Base-by-base conservation (phyloP, 2,797 vertebrate species). In the Urophycis tenuis region DNA sequence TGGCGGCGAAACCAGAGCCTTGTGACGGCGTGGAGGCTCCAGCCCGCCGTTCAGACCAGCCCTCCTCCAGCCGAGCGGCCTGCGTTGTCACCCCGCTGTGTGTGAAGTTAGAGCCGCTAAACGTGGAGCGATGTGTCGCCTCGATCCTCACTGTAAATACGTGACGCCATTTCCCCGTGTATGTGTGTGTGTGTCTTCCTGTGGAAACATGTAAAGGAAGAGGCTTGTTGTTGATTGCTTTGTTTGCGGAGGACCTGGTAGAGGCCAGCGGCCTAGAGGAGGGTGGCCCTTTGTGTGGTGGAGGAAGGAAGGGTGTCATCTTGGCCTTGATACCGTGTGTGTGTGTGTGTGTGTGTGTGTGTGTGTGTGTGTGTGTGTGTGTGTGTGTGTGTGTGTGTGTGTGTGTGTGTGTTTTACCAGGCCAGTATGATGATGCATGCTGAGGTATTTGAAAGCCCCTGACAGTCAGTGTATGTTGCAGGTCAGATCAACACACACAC, bases 231-330 rank as follows among this genome's bases (percentile, higher is more conserved):
- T 60, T n/a, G 22, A 25, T 60, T 6, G 25, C 53, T 60, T 60
- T 60, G 53, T 60, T 60, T n/a, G n/a, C n/a, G 53, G 41, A 45
- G 41, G 53, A 60, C 53, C n/a, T n/a, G n/a, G n/a, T 60, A n/a
- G 22, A 60, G 53, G 53, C 53, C 53, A 60, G 53, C 7, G 53
- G 45, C 39, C 12, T 41, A 17, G 41, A 45, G 15, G 41, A 45
- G 41, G 36, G 11, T n/a, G n/a, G n/a, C n/a, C 41, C 41, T 45
- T 45, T 45, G 41, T 45, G 41, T 45, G 41, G 53, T 3, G 53
- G 22, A 60, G 53, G 53, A 80, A 78, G 79, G 73, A 82, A 80
- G 71, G 45, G 32, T 25, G 41, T 74, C 49, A 71, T 74, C 70
- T 19, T 53, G 41, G 45, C 31, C 73, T 33, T 53, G 41, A 19